Conservation (phyloP, 2,888 invertebrate genomes). For the Dicyrtoma fusca region DNA sequence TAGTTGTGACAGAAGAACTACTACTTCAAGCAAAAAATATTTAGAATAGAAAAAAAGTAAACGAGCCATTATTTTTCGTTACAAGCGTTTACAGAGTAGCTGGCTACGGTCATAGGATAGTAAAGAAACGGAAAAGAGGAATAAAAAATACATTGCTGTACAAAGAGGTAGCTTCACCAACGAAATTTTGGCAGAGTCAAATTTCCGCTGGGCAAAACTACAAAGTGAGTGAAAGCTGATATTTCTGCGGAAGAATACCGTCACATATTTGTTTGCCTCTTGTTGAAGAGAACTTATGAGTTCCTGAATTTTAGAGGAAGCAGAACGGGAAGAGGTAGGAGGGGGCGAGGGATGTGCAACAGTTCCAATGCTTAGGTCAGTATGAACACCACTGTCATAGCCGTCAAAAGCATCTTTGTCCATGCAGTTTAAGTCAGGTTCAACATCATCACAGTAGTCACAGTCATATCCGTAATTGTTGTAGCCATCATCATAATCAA, state of each 20-base stretch:
- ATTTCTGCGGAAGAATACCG: constrained; percentile 42
- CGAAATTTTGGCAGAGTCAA: too few relatives aligned
- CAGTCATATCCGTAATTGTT: constrained; percentile 41
- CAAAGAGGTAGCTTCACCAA: too few relatives aligned
- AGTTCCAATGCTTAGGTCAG: constrained; percentile 53
- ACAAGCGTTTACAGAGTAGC: too few relatives aligned
- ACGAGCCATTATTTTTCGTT: too few relatives aligned
- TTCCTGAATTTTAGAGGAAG: constrained; percentile 55
- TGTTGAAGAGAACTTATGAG: constrained; percentile 53
- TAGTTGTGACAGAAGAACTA: too few relatives aligned
- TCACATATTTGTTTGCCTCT: constrained; percentile 55
- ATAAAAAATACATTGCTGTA: not conserved
- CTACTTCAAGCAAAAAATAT: too few relatives aligned
- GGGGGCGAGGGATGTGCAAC: constrained; percentile 50
- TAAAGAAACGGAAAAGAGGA: not conserved
- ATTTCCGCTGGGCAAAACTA: not conserved
- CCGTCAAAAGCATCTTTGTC: constrained; percentile 47
- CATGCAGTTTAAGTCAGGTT: constrained; percentile 31
- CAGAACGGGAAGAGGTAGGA: constrained; percentile 46
- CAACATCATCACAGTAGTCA: constrained; percentile 42
- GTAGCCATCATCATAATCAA: constrained; percentile 36
- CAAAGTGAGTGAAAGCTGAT: not conserved
- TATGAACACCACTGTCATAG: constrained; percentile 53
- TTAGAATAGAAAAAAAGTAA: too few relatives aligned
- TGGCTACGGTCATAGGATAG: not conserved